phyloP scores from a whole-genome alignment of 2,113 vertebrate genomes.

The Nothobranchius furzeri region DNA sequence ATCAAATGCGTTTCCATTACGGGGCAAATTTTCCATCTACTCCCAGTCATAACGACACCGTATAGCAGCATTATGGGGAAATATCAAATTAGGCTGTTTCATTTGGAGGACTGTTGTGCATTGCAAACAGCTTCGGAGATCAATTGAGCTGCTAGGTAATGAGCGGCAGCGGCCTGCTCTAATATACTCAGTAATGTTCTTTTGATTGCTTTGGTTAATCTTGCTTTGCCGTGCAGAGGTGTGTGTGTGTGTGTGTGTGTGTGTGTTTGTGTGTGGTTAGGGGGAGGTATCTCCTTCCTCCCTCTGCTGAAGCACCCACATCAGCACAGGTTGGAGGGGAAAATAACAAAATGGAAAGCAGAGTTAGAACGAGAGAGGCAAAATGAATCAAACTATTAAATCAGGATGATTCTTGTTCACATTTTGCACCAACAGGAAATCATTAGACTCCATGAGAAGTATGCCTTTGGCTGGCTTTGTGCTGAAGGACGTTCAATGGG shows the following conservation, averaged over 20 bases:
- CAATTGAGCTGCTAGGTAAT: constrained; percentile 75
- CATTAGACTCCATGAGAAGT: background rate
- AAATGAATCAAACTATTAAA: constrained; percentile 31
- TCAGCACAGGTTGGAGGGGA: constrained; percentile 37
- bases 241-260: too few species aligned
- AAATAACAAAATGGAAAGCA: constrained; percentile 18
- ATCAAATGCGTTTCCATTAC: constrained; percentile 78
- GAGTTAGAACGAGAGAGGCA: constrained; percentile 2
- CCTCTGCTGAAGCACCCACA: constrained; percentile 16
- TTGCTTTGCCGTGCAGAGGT: constrained; percentile 49
- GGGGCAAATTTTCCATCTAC: constrained; percentile 67
- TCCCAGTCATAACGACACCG: constrained; percentile 70
- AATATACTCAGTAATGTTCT: constrained; percentile 80
- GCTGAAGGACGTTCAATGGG: constrained; percentile 1
- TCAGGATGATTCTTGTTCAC: constrained; percentile 11
- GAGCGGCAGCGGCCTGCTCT: constrained; percentile 72
- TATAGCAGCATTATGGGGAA: constrained; percentile 73
- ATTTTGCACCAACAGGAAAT: constrained; percentile 15
- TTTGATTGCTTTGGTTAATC: constrained; percentile 82
- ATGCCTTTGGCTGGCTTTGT: background rate
- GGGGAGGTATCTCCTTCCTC: constrained; percentile 12
- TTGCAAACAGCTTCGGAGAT: constrained; percentile 72
- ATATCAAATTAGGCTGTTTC: constrained; percentile 81
- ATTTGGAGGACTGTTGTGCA: constrained; percentile 77
- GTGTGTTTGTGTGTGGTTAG: background rate